Conservation (phyloP, 2,113 vertebrate genomes). For the Mobula hypostoma region DNA sequence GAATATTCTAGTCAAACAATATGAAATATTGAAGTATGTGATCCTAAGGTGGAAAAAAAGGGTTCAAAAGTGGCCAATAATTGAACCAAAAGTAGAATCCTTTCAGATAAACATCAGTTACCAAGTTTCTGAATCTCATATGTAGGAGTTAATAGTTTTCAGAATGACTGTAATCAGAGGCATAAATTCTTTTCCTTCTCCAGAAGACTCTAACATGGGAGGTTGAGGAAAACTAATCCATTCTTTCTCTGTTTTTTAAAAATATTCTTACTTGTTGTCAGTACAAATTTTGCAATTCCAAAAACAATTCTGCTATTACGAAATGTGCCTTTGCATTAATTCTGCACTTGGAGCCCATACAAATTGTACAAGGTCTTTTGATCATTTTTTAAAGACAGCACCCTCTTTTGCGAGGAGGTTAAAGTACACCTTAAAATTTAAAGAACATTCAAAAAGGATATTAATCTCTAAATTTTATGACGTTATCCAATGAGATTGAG, state of each 20-base stretch:
- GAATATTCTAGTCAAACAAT: not conserved
- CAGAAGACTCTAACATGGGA: not conserved
- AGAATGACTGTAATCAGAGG: not conserved
- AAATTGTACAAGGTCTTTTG: not conserved
- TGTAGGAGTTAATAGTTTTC: not conserved
- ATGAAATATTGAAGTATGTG: not conserved
- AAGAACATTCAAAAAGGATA: constrained; percentile 1
- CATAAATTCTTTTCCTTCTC: constrained; percentile 9
- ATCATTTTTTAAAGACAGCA: not conserved
- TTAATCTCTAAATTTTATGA: not conserved
- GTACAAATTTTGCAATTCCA: not conserved
- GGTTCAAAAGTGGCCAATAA: not conserved
- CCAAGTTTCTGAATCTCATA: not conserved
- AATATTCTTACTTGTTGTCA: not conserved
- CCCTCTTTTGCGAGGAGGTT: not conserved
- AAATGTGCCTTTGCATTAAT: constrained; percentile 10
- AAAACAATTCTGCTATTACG: not conserved
- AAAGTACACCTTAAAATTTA: not conserved
- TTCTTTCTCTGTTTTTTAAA: not conserved
- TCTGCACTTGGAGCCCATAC: not conserved
- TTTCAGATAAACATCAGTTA: not conserved
- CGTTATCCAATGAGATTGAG: not conserved
- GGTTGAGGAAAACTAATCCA: constrained; percentile 11
- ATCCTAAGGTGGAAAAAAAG: not conserved
- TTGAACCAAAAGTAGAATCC: not conserved